These are phyloP conservation scores for Drosophila varians DNA, from an alignment of 1,140 invertebrate genomes.

Conservation along the genomic window DNA sequence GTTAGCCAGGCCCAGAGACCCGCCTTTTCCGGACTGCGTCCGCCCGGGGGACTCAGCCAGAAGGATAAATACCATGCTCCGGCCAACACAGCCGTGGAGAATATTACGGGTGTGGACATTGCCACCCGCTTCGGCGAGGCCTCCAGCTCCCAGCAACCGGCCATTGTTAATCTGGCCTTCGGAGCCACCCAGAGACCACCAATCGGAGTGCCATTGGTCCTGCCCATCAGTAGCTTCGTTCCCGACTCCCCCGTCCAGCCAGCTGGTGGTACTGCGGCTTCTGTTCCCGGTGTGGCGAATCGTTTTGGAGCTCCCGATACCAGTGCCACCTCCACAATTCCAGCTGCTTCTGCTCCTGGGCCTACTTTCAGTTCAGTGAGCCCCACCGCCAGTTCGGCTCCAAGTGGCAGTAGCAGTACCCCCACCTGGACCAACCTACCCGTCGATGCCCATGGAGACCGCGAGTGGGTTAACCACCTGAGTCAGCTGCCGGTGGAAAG, in stretches of 20 bases:
- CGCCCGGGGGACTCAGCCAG: slow-evolving; percentile 69
- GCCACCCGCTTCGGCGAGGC: slow-evolving; percentile 63
- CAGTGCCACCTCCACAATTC: not conserved
- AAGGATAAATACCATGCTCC: slow-evolving; percentile 73
- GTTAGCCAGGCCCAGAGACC: slow-evolving; percentile 64
- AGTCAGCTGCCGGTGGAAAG: slow-evolving; percentile 83
- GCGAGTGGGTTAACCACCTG: slow-evolving; percentile 81
- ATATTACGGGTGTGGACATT: slow-evolving; percentile 61
- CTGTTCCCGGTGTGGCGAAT: slow-evolving; percentile 38
- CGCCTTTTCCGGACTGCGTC: slow-evolving; percentile 71
- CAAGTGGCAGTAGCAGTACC: not conserved
- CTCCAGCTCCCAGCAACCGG: slow-evolving; percentile 9
- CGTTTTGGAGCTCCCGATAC: slow-evolving; percentile 46
- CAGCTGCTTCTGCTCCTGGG: not conserved
- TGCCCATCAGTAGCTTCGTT: slow-evolving; percentile 34
- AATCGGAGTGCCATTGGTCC: slow-evolving; percentile 60
- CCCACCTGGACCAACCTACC: slow-evolving; percentile 34
- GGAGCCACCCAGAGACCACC: slow-evolving; percentile 72
- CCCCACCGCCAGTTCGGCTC: not conserved
- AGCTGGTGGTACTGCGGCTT: too few species aligned
- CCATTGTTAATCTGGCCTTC: slow-evolving; percentile 34
- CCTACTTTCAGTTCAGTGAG: not conserved
- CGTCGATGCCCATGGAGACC: slow-evolving; percentile 84
- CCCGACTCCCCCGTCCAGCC: not conserved
- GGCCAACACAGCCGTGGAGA: slow-evolving; percentile 62